Evolutionary conservation across 2,888 invertebrate species (phyloP).

Genomic region (Philonicus albiceps): DNA sequence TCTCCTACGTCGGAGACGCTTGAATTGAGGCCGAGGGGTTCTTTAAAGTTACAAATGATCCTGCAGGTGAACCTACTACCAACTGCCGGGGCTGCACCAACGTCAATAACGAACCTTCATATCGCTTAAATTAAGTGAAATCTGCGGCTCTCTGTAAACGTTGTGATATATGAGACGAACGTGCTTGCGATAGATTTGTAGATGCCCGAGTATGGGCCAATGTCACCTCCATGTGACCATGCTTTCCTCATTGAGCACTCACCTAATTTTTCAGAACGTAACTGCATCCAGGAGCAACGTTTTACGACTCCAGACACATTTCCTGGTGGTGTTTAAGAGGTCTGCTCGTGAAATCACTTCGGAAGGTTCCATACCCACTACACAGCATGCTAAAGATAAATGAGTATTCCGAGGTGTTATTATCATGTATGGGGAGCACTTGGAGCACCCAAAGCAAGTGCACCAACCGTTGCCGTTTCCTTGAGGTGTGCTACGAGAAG

Average conservation of each 20-base stretch:
- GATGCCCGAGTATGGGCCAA: background rate
- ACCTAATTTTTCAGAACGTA: slow-evolving; percentile 36
- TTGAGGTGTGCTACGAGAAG: slow-evolving; percentile 22
- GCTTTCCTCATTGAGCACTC: slow-evolving; percentile 23
- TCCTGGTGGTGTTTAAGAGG: slow-evolving; percentile 27
- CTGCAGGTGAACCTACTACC: background rate
- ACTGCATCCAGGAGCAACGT: slow-evolving; percentile 26
- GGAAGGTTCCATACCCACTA: background rate
- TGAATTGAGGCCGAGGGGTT: background rate
- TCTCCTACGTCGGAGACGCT: background rate
- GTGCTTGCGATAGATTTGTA: slow-evolving; percentile 34
- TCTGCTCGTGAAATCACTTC: slow-evolving; percentile 34
- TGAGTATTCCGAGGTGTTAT: slow-evolving; percentile 33
- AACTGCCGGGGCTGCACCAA: background rate
- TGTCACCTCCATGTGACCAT: slow-evolving; percentile 31
- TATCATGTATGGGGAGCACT: background rate
- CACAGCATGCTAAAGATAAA: slow-evolving; percentile 15
- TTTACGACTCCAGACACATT: slow-evolving; percentile 39
- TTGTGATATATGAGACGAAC: slow-evolving; percentile 33
- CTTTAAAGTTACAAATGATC: slow-evolving; percentile 27
- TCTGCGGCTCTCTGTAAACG: slow-evolving; percentile 26
- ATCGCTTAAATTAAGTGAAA: slow-evolving; percentile 38
- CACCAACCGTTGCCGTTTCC: background rate
- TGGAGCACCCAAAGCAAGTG: background rate
- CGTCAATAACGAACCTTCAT: slow-evolving; percentile 22